A percentile compares a stretch with the other conserved stretches of the same genome.
phyloP scores from a whole-genome alignment of 2,888 invertebrate genomes.

The Andrena bicolor region DNA sequence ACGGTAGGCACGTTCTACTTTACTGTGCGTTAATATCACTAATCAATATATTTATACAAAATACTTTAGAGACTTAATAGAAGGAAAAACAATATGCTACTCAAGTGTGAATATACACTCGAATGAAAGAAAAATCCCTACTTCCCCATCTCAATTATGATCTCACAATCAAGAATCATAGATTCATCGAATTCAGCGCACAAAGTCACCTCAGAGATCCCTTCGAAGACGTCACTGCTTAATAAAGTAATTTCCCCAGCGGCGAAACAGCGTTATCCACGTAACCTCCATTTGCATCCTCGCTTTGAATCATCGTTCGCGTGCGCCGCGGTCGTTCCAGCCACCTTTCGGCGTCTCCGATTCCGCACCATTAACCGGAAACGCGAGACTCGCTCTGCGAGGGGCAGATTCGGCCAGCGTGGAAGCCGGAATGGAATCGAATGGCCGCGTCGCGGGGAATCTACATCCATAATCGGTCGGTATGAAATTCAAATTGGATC shows the following conservation, averaged over 20 bases:
- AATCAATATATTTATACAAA: too few relatives aligned
- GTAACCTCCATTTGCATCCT: not conserved
- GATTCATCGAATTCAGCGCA: too few relatives aligned
- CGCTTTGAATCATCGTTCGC: conserved; percentile 22
- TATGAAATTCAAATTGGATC: conserved; percentile 64
- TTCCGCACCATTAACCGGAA: conserved; percentile 21
- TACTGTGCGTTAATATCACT: too few relatives aligned
- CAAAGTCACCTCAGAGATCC: too few relatives aligned
- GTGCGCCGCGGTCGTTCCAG: conserved; percentile 41
- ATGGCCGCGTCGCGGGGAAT: conserved; percentile 28
- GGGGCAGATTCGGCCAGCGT: not conserved
- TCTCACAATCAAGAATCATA: too few relatives aligned
- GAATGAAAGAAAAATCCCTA: too few relatives aligned
- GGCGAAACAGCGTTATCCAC: not conserved
- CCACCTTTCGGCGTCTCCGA: conserved; percentile 31
- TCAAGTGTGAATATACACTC: too few relatives aligned
- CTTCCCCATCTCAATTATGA: too few relatives aligned
- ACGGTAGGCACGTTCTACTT: too few relatives aligned
- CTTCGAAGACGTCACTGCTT: not conserved
- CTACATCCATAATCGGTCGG: conserved; percentile 59
- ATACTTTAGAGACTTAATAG: too few relatives aligned
- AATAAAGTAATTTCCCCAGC: conserved; percentile 19
- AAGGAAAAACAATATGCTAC: too few relatives aligned
- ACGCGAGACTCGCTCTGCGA: not conserved
- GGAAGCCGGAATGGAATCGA: conserved; percentile 38